Conservation (phyloP, 92 coral and sea anemone species). For the Meandrina meandrites region DNA sequence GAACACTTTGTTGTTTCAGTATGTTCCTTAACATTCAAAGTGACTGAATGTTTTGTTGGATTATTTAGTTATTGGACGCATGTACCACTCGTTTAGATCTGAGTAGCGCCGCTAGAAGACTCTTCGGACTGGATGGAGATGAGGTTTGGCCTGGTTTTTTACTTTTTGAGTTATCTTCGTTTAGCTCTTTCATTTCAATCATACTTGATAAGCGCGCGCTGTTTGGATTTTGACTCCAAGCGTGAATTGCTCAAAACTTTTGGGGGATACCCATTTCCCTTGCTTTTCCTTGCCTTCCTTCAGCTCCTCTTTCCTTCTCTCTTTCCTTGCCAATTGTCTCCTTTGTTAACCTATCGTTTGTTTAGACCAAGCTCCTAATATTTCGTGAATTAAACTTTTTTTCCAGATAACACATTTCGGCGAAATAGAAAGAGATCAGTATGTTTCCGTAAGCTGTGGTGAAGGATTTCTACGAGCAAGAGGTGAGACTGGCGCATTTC, state of each 20-base stretch:
- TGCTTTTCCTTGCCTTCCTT: neutral
- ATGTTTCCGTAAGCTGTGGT: constrained; percentile 87
- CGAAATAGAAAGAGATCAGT: constrained; percentile 65
- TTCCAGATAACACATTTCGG: constrained; percentile 45
- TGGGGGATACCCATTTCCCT: neutral
- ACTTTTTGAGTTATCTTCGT: neutral
- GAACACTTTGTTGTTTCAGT: too few relatives aligned
- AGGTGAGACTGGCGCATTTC: constrained; percentile 51
- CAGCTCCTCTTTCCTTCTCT: neutral
- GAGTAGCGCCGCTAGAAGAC: constrained; percentile 84
- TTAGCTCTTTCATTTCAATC: neutral
- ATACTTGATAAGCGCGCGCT: too few relatives aligned
- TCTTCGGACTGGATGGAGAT: constrained; percentile 75
- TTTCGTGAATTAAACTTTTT: neutral
- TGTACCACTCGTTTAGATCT: constrained; percentile 81
- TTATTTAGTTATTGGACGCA: constrained; percentile 74
- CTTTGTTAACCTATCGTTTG: neutral
- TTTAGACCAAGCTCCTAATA: neutral
- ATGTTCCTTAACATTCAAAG: neutral
- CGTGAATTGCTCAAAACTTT: neutral
- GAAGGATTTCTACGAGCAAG: constrained; percentile 85
- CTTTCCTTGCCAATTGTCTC: neutral
- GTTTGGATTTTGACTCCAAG: neutral
- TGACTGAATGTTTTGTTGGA: neutral
- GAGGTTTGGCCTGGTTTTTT: constrained; percentile 54